Conservation (phyloP, 2,888 invertebrate species). For the Chalcosyrphus nemorum region DNA sequence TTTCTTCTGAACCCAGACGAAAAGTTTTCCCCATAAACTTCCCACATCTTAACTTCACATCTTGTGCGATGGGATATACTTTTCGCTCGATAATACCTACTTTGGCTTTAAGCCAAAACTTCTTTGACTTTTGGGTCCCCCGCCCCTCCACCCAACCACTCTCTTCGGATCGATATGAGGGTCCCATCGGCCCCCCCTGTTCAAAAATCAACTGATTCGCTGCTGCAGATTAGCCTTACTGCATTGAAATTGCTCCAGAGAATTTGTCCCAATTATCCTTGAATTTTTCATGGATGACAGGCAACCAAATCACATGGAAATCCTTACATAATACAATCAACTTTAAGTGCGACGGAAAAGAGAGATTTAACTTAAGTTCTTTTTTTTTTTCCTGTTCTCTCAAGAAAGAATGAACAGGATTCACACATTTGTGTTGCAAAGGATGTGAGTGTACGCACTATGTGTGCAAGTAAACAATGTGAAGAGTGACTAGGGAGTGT, state of each 20-base stretch:
- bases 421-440: neutral
- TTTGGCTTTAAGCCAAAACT: neutral
- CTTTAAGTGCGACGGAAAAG: neutral
- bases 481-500: neutral
- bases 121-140: neutral
- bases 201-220: neutral
- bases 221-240: neutral
- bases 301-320: constrained; percentile 4
- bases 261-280: constrained; percentile 7
- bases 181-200: too few species aligned
- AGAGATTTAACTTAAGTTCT: neutral
- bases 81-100: neutral
- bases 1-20: neutral
- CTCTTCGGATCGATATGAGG: neutral
- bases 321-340: neutral
- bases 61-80: neutral
- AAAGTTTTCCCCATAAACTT: neutral
- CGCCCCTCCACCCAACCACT: neutral
- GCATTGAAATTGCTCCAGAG: neutral
- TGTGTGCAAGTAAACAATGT: neutral
- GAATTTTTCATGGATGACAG: neutral
- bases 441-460: neutral
- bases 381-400: neutral
- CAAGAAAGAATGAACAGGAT: neutral
- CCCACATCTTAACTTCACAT: neutral